These are phyloP conservation scores for Caenorhabditis briggsae DNA, from an alignment of 1,140 invertebrate genomes.

Conservation along the genomic window DNA sequence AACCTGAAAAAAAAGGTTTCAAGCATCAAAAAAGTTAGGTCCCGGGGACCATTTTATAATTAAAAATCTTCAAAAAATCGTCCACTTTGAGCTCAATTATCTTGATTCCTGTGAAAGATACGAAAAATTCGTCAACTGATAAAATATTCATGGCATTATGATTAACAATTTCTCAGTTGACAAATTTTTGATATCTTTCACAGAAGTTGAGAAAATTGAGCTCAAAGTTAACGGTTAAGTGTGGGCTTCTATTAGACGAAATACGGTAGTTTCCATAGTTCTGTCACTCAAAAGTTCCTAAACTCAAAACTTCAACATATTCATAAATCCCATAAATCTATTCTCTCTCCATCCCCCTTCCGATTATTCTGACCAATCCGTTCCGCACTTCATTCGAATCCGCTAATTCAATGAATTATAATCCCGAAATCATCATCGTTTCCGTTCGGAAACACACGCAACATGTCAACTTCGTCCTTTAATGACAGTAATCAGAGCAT, in stretches of 20 bases:
- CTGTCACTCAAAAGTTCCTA: background rate
- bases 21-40: too few relatives aligned
- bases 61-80: too few relatives aligned
- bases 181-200: too few relatives aligned
- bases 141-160: too few relatives aligned
- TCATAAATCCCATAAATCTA: conserved; percentile 24
- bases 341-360: background rate
- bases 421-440: conserved; percentile 32
- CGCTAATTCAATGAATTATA: conserved; percentile 29
- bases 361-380: background rate
- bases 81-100: too few relatives aligned
- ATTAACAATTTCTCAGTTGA: too few relatives aligned
- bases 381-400: conserved; percentile 28
- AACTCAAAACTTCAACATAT: background rate
- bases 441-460: conserved; percentile 39
- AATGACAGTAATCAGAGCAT: conserved; percentile 52
- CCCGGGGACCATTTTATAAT: too few relatives aligned
- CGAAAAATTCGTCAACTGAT: too few relatives aligned
- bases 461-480: conserved; percentile 42
- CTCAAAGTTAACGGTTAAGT: too few relatives aligned
- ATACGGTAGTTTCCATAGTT: background rate
- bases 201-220: too few relatives aligned
- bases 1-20: background rate
- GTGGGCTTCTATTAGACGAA: too few relatives aligned
- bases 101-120: too few relatives aligned